Evolutionary conservation across 2,888 invertebrate genomes (phyloP).

Genomic region (Spilarctia lutea): DNA sequence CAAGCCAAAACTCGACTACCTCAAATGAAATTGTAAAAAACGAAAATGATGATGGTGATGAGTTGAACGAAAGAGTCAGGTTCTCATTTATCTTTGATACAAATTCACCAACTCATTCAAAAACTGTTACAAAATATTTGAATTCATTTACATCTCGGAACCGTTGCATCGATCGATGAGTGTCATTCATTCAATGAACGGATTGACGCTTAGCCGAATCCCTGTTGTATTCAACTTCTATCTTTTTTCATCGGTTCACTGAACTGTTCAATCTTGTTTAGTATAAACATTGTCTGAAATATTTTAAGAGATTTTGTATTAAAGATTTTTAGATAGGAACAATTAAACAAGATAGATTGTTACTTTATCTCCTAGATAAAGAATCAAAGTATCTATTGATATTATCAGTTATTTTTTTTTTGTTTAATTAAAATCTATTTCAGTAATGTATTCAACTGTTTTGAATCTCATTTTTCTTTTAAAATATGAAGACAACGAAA

Average conservation of each 20-base stretch:
- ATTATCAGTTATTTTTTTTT: too few species aligned
- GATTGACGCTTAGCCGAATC: slow-evolving; percentile 36
- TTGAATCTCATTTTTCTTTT: too few species aligned
- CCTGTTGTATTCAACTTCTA: slow-evolving; percentile 28
- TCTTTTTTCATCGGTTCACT: slow-evolving; percentile 34
- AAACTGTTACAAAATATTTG: not conserved
- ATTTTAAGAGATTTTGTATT: not conserved
- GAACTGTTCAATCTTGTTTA: slow-evolving; percentile 43
- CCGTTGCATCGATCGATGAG: slow-evolving; percentile 1
- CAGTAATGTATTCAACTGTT: too few species aligned
- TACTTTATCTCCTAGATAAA: not conserved
- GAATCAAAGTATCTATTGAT: not conserved
- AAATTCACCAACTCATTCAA: not conserved
- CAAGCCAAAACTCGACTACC: too few species aligned
- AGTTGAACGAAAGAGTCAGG: not conserved
- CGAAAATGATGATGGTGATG: not conserved
- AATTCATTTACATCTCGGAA: slow-evolving; percentile 1
- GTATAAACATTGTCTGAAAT: slow-evolving; percentile 33
- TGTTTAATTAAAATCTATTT: too few species aligned
- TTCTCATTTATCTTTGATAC: not conserved
- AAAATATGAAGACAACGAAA: too few species aligned
- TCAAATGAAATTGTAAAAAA: not conserved
- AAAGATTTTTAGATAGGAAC: not conserved
- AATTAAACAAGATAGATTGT: not conserved
- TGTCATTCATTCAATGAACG: slow-evolving; percentile 16